phyloP scores from a whole-genome alignment of 2,113 vertebrate genomes.

The Struthidea cinerea region DNA sequence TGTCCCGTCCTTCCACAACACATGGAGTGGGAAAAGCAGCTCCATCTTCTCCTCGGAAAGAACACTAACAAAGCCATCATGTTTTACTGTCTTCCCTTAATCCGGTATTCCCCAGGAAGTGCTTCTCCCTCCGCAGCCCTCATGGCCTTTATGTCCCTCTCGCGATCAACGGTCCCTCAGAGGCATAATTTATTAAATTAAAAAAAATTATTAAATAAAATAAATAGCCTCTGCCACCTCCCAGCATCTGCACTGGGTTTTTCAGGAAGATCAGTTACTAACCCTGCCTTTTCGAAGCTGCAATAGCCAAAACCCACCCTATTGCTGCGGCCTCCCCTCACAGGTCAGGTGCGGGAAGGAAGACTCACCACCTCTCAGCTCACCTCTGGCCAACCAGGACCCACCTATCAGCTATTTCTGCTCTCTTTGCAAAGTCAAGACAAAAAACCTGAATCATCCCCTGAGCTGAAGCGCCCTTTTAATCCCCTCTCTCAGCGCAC shows the following conservation, averaged over 20 bases:
- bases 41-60: background rate
- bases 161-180: accelerated
- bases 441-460: accelerated
- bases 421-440: background rate
- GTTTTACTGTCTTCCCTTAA: background rate
- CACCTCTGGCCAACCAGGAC: background rate
- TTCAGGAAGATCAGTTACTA: background rate
- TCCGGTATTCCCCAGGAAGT: background rate
- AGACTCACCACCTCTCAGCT: background rate
- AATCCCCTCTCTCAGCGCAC: accelerated
- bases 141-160: accelerated
- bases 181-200: background rate
- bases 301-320: too few species aligned
- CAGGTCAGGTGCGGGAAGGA: accelerated
- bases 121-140: background rate
- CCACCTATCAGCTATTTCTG: accelerated
- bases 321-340: background rate
- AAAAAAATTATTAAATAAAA: too few species aligned
- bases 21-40: accelerated
- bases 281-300: accelerated
- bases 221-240: background rate
- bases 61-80: accelerated
- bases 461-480: accelerated
- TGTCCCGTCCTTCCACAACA: background rate
- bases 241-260: background rate